phyloP scores from a whole-genome alignment of 2,113 vertebrate species.

The Mormyrus lacerda region DNA sequence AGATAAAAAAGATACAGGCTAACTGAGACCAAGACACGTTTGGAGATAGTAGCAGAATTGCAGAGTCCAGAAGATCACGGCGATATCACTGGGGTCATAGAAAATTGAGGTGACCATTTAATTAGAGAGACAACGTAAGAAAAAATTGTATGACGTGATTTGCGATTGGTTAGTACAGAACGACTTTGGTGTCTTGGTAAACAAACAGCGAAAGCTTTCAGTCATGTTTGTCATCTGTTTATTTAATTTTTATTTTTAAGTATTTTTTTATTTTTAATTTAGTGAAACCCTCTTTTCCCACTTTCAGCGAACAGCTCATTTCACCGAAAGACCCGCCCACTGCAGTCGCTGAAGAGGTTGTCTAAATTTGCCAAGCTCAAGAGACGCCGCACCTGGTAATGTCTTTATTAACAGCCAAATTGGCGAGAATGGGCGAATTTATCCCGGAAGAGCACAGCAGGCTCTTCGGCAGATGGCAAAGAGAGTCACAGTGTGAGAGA shows the following conservation, averaged over 20 bases:
- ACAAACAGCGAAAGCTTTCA: neutral
- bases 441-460: slow-evolving; percentile 16
- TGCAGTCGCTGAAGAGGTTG: slow-evolving; percentile 8
- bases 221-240: neutral
- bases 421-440: slow-evolving; percentile 16
- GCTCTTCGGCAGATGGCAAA: slow-evolving; percentile 23
- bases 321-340: neutral
- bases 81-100: neutral
- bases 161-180: neutral
- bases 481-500: neutral
- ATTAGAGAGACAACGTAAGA: neutral
- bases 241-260: neutral
- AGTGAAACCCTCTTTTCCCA: neutral
- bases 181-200: neutral
- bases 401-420: slow-evolving; percentile 18
- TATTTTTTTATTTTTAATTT: too few species aligned
- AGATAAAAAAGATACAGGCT: neutral
- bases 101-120: neutral
- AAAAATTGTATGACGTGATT: neutral
- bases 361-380: slow-evolving; percentile 16
- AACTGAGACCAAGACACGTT: neutral
- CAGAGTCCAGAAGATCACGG: neutral
- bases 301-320: neutral
- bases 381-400: slow-evolving; percentile 21
- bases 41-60: neutral